Conservation (phyloP, 2,113 vertebrate genomes). For the Indri indri region DNA sequence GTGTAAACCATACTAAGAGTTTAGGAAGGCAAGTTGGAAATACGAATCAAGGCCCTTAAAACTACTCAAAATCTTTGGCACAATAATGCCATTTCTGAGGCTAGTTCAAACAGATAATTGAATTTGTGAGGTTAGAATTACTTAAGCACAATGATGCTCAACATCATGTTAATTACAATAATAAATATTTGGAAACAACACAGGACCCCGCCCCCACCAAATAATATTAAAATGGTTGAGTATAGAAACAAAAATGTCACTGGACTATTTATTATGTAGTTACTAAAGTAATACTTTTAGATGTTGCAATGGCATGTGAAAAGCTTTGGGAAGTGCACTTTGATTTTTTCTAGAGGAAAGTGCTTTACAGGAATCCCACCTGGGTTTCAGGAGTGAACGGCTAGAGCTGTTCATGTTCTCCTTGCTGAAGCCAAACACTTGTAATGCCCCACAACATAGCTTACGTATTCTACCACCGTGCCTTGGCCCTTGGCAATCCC, state of each 20-base stretch:
- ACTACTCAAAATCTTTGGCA: background rate
- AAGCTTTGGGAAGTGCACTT: background rate
- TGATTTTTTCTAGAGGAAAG: background rate
- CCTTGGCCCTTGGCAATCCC: background rate
- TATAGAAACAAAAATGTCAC: background rate
- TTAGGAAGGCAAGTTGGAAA: background rate
- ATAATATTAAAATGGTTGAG: background rate
- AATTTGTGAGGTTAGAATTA: background rate
- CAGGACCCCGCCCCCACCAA: rapidly evolving
- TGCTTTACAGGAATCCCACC: background rate
- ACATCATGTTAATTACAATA: background rate
- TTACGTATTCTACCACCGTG: background rate
- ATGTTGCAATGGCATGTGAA: background rate
- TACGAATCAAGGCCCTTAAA: background rate
- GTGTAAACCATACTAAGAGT: background rate
- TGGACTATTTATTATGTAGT: background rate
- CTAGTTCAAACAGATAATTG: background rate
- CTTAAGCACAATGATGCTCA: background rate
- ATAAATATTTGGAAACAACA: background rate
- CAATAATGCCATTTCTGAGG: background rate
- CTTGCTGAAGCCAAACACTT: background rate
- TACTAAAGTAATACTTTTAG: background rate
- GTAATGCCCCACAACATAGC: background rate
- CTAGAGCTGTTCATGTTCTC: background rate
- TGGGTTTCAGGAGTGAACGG: background rate